Base-by-base conservation (phyloP, 2,113 vertebrate species). In the Polyodon spathula region DNA sequence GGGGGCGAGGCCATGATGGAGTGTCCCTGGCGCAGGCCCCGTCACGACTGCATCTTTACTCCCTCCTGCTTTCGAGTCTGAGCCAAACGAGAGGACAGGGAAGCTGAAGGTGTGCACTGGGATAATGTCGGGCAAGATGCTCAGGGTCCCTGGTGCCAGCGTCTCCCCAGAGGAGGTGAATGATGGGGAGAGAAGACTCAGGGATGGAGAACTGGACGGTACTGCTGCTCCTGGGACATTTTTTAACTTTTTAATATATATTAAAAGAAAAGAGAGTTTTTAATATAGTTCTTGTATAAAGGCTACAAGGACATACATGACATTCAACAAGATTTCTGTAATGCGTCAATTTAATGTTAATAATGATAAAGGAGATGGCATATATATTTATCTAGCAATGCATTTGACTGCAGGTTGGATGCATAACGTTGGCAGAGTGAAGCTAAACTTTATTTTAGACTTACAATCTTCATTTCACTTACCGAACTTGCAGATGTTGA, bases 11-110 rank as follows among this genome's bases (percentile, higher is more conserved):
- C 88, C 81, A 0, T 90, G 89, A 69, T 91, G 88, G 71, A 92
- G 89, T 1, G 84, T 88, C 55, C 87, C 89, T 0, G 89, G 82
- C 60, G 82, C 87, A 40, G 86, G 84, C 61, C 86, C 88, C 0
- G 88, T 85, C 40, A 91, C 86, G 14, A 85, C 81, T 54, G 88
- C 87, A 52, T 88, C 87, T 71, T 85, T 89, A 40, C 87, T 87
- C 57, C 77, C 79, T 63, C 83, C 80, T 50, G 82, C 63, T 65
- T 83, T 87, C 3, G 89, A 79, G 53, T 90, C 86, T 0, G 81
- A 71, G 72, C 82, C 86, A 73, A 83, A 88, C 71, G 84, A 84
- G 63, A 84, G 86, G 64, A 84, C 83, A 12, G 70, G 81, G 60
- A 83, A 78, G 64, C 87, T 87, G 66, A 87, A 87, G 40, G 78